A percentile compares a stretch with the other conserved stretches of the same genome.
Evolutionary conservation across 2,888 invertebrate genomes (phyloP).

Genomic region (Pterostichus madidus): DNA sequence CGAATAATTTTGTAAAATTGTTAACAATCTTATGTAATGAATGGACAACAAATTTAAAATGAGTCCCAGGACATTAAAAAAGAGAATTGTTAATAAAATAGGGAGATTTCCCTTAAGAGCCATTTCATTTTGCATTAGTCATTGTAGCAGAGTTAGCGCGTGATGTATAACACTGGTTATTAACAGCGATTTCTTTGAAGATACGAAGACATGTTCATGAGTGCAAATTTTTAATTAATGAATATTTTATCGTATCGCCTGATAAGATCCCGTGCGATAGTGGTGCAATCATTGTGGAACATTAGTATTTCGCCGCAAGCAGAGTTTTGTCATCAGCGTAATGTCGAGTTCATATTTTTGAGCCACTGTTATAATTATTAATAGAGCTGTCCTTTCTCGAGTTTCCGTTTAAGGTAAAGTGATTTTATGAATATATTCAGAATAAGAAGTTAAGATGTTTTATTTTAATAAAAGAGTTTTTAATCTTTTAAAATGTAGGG

Average conservation of each 20-base stretch:
- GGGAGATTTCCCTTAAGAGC: constrained; percentile 45
- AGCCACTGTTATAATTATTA: constrained; percentile 6
- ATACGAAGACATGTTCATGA: constrained; percentile 18
- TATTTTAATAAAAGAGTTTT: constrained; percentile 48
- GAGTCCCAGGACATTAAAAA: constrained; percentile 37
- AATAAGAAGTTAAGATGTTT: constrained; percentile 25
- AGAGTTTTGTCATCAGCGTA: constrained; percentile 25
- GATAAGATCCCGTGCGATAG: not conserved
- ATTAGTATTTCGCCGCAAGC: not conserved
- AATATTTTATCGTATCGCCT: constrained; percentile 1
- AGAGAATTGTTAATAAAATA: constrained; percentile 46
- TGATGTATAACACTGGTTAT: constrained; percentile 18
- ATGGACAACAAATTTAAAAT: constrained; percentile 40
- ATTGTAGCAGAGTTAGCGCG: constrained; percentile 16
- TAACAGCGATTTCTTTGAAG: constrained; percentile 8
- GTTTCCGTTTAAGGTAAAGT: constrained; percentile 29
- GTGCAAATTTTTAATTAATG: constrained; percentile 34
- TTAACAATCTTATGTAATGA: constrained; percentile 31
- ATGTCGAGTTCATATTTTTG: constrained; percentile 17
- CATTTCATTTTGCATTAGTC: constrained; percentile 26
- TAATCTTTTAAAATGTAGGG: constrained; percentile 47
- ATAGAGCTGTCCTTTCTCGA: not conserved
- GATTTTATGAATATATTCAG: constrained; percentile 29
- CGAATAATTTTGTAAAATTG: constrained; percentile 29
- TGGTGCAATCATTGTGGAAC: not conserved